Evolutionary conservation across 2,797 vertebrate genomes (phyloP).

Genomic region (Corythornis leucogaster): DNA sequence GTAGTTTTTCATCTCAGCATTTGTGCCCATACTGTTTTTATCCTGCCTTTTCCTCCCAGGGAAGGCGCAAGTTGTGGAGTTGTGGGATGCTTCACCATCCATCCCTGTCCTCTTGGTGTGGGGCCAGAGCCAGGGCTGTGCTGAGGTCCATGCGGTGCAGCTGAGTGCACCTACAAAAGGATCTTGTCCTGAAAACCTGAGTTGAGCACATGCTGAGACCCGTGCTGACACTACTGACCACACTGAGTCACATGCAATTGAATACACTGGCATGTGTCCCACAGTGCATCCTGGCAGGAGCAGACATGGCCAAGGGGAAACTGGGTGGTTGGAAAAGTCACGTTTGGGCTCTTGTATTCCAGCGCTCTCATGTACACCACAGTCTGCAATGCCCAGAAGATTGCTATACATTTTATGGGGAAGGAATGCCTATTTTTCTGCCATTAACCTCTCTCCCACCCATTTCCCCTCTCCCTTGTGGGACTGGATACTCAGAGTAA

Average conservation of each 20-base stretch:
- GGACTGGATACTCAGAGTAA: not conserved
- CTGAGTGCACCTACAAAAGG: not conserved
- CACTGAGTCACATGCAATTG: fast-evolving
- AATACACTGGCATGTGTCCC: fast-evolving
- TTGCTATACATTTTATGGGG: not conserved
- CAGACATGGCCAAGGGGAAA: not conserved
- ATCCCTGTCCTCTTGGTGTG: fast-evolving
- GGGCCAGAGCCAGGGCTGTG: fast-evolving
- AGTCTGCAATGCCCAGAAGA: fast-evolving
- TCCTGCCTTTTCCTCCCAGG: not conserved
- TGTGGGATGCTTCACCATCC: not conserved
- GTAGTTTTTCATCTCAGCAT: not conserved
- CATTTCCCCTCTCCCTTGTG: not conserved
- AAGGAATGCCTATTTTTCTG: not conserved
- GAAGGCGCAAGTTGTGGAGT: fast-evolving
- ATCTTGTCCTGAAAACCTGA: fast-evolving
- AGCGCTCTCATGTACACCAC: not conserved
- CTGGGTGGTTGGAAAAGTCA: not conserved
- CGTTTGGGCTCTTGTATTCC: not conserved
- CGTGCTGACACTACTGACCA: not conserved
- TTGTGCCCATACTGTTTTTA: fast-evolving
- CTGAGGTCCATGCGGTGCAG: not conserved
- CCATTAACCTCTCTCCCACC: not conserved
- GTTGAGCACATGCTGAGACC: fast-evolving
- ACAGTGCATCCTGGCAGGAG: fast-evolving